These are phyloP conservation scores for Vicugna pacos DNA, from an alignment of 2,113 vertebrate species.

Conservation along the genomic window DNA sequence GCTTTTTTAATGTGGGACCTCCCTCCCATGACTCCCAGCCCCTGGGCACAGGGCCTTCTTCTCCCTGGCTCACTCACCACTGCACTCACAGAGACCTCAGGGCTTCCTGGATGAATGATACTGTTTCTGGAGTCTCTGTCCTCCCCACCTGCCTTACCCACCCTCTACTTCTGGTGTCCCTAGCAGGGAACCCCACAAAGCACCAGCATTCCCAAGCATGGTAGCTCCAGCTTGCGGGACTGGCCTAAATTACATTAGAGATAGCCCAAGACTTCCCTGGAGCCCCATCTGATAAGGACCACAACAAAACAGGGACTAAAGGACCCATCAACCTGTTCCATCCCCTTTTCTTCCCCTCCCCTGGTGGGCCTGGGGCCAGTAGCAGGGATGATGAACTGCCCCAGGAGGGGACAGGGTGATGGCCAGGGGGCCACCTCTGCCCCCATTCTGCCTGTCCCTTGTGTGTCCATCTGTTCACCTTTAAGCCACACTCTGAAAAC, in stretches of 20 bases:
- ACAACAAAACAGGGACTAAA: not conserved
- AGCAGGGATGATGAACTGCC: no score
- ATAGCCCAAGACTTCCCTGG: not conserved
- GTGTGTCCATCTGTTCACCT: not conserved
- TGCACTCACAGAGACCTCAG: not conserved
- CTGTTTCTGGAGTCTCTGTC: not conserved
- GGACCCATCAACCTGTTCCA: not conserved
- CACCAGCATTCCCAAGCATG: not conserved
- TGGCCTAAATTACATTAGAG: not conserved
- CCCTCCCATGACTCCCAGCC: not conserved
- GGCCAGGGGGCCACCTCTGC: not conserved
- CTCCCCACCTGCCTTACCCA: not conserved
- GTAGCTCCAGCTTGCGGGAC: not conserved
- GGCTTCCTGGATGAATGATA: not conserved
- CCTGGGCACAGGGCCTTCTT: not conserved
- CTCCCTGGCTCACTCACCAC: not conserved
- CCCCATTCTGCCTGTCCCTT: not conserved
- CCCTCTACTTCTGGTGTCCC: not conserved
- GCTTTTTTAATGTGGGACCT: not conserved
- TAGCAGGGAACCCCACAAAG: not conserved
- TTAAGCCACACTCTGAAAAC: not conserved
- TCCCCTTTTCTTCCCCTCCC: not conserved
- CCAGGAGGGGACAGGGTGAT: no score
- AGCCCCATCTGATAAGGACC: not conserved
- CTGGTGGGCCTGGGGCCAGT: no score